phyloP scores from a whole-genome alignment of 1,140 invertebrate species.

The Atta colombica region DNA sequence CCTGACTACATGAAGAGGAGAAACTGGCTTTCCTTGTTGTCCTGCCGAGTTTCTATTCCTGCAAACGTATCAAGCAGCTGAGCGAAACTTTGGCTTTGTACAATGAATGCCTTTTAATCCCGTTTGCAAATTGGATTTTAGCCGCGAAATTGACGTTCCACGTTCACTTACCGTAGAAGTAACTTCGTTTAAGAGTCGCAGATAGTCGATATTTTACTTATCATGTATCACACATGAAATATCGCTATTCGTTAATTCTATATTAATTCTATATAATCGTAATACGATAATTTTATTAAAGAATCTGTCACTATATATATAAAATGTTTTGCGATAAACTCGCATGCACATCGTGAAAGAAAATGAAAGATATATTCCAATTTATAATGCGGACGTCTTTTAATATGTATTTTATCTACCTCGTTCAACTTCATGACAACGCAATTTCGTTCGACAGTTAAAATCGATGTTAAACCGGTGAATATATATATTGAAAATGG shows the following conservation, averaged over 20 bases:
- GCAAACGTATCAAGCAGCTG: constrained; percentile 42
- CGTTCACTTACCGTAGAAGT: not conserved
- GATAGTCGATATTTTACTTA: constrained; percentile 31
- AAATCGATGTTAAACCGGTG: not conserved
- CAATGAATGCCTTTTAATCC: constrained; percentile 65
- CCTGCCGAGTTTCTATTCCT: constrained; percentile 36
- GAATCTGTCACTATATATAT: not conserved
- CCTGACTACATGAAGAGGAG: constrained; percentile 23
- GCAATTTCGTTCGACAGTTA: constrained; percentile 28
- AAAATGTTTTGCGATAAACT: not conserved
- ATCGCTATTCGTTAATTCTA: not conserved
- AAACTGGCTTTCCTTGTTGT: constrained; percentile 17
- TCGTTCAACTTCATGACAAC: constrained; percentile 12
- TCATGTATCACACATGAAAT: not conserved
- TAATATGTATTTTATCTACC: constrained; percentile 20
- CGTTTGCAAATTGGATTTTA: constrained; percentile 63
- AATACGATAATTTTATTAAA: not conserved
- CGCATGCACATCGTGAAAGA: not conserved
- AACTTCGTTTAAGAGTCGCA: constrained; percentile 21
- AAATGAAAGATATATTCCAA: not conserved
- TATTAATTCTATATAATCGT: not conserved
- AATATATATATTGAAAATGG: constrained; percentile 24
- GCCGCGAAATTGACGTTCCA: constrained; percentile 52
- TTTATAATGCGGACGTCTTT: not conserved
- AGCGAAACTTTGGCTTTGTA: constrained; percentile 54